phyloP scores from a whole-genome alignment of 2,888 invertebrate genomes.

The Heliconius ismenius region DNA sequence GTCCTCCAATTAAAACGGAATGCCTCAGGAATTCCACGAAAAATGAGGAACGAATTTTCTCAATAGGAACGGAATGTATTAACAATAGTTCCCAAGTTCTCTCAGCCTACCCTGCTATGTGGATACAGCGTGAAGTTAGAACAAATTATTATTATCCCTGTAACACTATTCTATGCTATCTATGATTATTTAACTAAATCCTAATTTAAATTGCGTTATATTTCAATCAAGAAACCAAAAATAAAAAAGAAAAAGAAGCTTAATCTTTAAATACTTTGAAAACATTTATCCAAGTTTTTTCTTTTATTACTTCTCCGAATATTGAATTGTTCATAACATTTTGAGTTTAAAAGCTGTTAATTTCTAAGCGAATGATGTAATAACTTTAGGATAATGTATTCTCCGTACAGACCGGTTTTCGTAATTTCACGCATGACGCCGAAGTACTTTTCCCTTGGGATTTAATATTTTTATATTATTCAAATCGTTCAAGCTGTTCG shows the following conservation, averaged over 20 bases:
- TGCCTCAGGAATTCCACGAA: background rate
- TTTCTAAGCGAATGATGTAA: slow-evolving; percentile 25
- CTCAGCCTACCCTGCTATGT: background rate
- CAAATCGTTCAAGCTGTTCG: slow-evolving; percentile 5
- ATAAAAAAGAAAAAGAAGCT: background rate
- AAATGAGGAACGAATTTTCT: background rate
- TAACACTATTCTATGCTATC: too few species aligned
- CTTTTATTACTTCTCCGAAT: slow-evolving; percentile 22
- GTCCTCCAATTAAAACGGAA: background rate
- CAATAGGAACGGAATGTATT: background rate
- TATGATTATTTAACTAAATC: background rate
- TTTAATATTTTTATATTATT: slow-evolving; percentile 22
- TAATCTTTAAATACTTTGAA: background rate
- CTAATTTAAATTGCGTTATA: background rate
- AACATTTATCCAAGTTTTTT: background rate
- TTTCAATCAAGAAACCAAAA: background rate
- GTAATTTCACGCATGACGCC: slow-evolving; percentile 21
- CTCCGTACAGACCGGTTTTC: slow-evolving; percentile 25
- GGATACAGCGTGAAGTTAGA: background rate
- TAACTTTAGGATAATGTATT: slow-evolving; percentile 26
- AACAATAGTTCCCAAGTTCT: background rate
- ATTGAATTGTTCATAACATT: slow-evolving; percentile 12
- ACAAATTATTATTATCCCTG: background rate
- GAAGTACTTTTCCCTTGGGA: background rate
- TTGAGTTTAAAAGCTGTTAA: slow-evolving; percentile 24